Evolutionary conservation across 1,140 invertebrate genomes (phyloP).

Genomic region (Macrobrachium rosenbergii): DNA sequence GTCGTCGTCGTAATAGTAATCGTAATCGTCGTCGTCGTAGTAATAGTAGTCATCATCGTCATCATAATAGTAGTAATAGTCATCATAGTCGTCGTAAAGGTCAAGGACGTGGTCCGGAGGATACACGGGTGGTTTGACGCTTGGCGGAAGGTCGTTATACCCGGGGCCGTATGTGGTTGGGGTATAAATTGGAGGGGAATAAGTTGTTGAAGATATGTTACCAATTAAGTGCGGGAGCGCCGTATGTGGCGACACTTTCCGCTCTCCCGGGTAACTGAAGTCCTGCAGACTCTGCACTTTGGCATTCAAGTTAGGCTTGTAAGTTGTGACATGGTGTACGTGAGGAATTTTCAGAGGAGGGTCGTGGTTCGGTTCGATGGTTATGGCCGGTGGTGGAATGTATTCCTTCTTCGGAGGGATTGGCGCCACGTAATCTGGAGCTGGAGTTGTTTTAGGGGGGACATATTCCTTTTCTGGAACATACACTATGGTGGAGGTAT

Average conservation of each 20-base stretch:
- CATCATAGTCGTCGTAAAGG: slow-evolving; percentile 45
- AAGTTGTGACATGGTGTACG: slow-evolving; percentile 23
- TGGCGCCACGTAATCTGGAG: slow-evolving; percentile 49
- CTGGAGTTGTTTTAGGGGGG: slow-evolving; percentile 26
- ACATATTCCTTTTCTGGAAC: background rate
- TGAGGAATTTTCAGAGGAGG: background rate
- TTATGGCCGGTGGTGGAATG: background rate
- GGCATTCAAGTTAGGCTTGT: slow-evolving; percentile 32
- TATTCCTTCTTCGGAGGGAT: background rate
- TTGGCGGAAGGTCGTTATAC: slow-evolving; percentile 41
- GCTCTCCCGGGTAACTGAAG: slow-evolving; percentile 35
- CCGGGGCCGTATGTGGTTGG: slow-evolving; percentile 35
- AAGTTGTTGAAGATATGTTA: background rate
- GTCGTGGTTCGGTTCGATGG: slow-evolving; percentile 3
- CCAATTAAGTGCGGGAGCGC: background rate
- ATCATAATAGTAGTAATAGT: slow-evolving; percentile 36
- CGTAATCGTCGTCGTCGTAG: slow-evolving; percentile 43
- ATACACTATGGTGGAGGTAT: background rate
- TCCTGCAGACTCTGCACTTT: slow-evolving; percentile 40
- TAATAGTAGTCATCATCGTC: slow-evolving; percentile 39
- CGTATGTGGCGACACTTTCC: background rate
- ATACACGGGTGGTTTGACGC: slow-evolving; percentile 3
- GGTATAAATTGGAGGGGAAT: slow-evolving; percentile 52
- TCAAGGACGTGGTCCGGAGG: slow-evolving; percentile 9
- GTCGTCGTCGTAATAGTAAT: slow-evolving; percentile 52